Percentiles rank a stretch among this genome's conserved stretches.
These are phyloP conservation scores for Etheostoma perlongum DNA, from an alignment of 2,797 vertebrate species.

Conservation along the genomic window DNA sequence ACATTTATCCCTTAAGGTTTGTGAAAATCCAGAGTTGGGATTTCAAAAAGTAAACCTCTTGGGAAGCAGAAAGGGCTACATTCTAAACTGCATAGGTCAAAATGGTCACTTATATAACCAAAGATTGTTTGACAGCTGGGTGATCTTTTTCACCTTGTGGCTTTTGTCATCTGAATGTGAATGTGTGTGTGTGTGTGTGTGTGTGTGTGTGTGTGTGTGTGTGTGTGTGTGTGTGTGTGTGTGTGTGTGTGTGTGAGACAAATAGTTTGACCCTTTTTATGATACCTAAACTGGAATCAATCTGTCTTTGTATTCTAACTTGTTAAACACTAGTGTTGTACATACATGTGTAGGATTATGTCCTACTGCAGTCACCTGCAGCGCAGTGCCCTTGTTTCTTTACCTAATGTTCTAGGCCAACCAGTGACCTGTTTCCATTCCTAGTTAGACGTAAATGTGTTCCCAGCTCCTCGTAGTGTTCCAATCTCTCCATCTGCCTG, in stretches of 20 bases:
- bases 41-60: constrained; percentile 51
- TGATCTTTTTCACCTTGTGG: constrained; percentile 3
- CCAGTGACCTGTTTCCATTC: constrained; percentile 21
- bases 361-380: not conserved
- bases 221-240: no score
- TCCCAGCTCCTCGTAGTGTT: not conserved
- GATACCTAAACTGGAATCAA: constrained; percentile 4
- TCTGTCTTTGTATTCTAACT: not conserved
- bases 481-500: constrained; percentile 6
- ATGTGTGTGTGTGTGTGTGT: not conserved
- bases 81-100: constrained; percentile 31
- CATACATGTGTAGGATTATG: constrained; percentile 5
- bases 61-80: constrained; percentile 37
- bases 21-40: constrained; percentile 35
- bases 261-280: not conserved
- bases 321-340: not conserved
- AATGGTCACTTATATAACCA: constrained; percentile 55
- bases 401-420: constrained; percentile 1
- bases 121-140: constrained; percentile 34
- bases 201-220: not conserved
- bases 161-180: not conserved
- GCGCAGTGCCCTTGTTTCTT: not conserved
- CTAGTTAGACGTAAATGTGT: not conserved
- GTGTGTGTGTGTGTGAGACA: not conserved
- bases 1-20: constrained; percentile 50